Conservation (phyloP, 2,888 invertebrate species). For the Saturnia japonica region DNA sequence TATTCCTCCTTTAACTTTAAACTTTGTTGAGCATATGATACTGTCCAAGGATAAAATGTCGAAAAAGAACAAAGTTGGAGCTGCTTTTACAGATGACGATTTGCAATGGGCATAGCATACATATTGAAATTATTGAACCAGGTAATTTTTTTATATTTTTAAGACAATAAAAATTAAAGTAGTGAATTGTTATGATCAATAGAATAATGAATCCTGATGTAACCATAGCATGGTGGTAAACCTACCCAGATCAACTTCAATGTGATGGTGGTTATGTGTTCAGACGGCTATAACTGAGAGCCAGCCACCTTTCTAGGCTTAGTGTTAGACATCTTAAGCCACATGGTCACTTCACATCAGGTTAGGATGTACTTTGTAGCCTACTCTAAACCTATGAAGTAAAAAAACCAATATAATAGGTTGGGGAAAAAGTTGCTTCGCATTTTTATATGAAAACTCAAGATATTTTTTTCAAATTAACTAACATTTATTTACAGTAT, state of each 20-base stretch:
- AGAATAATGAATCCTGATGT: neutral
- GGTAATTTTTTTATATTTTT: slow-evolving; percentile 47
- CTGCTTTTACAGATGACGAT: slow-evolving; percentile 98
- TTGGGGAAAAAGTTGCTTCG: no score
- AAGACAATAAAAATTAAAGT: neutral
- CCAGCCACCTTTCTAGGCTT: neutral
- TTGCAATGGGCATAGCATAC: slow-evolving; percentile 97
- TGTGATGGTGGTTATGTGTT: no score
- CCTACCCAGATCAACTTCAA: no score
- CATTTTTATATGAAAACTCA: no score
- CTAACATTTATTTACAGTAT: no score
- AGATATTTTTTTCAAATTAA: no score
- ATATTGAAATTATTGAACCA: slow-evolving; percentile 95
- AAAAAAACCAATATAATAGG: neutral
- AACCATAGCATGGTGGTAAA: neutral
- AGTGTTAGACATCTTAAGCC: neutral
- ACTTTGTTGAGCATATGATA: slow-evolving; percentile 96
- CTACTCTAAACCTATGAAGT: neutral
- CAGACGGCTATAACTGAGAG: neutral
- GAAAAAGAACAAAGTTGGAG: slow-evolving; percentile 93
- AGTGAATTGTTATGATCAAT: neutral
- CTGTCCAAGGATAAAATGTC: slow-evolving; percentile 95
- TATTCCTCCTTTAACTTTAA: slow-evolving; percentile 95
- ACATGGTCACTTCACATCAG: no score
- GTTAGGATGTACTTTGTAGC: no score